Evolutionary conservation across 2,888 invertebrate species (phyloP).

Genomic region (Scotopteryx bipunctaria): DNA sequence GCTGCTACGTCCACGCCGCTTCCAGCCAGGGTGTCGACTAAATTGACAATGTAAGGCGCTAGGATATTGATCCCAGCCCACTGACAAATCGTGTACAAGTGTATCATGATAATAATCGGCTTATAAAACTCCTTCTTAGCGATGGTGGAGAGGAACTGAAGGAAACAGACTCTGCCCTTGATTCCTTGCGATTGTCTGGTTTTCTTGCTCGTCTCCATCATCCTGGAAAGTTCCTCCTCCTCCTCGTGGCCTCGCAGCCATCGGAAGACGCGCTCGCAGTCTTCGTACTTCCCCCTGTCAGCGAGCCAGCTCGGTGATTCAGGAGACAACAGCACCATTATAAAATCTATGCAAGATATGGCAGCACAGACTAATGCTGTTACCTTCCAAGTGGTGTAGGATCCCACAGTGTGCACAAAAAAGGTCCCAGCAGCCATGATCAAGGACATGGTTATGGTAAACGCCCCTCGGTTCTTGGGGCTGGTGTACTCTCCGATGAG

Average conservation of each 20-base stretch:
- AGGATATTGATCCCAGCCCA: constrained; percentile 86
- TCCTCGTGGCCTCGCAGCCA: constrained; percentile 82
- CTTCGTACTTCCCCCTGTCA: constrained; percentile 73
- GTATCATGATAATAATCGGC: constrained; percentile 81
- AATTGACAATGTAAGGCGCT: constrained; percentile 84
- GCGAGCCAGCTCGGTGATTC: constrained; percentile 87
- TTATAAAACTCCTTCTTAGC: constrained; percentile 77
- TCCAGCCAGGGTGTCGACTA: constrained; percentile 81
- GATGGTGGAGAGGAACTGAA: not conserved
- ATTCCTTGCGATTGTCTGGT: constrained; percentile 37
- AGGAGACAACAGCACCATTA: constrained; percentile 66
- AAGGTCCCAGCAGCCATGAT: constrained; percentile 84
- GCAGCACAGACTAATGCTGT: constrained; percentile 75
- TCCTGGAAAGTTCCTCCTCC: constrained; percentile 63
- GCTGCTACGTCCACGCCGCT: constrained; percentile 81
- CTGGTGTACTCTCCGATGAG: constrained; percentile 83
- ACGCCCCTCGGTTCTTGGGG: constrained; percentile 84
- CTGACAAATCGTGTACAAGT: constrained; percentile 84
- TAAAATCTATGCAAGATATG: constrained; percentile 71
- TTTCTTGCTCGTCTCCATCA: constrained; percentile 55
- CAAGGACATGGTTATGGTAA: constrained; percentile 83
- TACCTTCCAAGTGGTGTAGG: constrained; percentile 79
- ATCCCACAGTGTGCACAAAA: constrained; percentile 84
- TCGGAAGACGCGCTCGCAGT: constrained; percentile 80
- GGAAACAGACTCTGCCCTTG: constrained; percentile 34